Evolutionary conservation across 2,113 vertebrate species (phyloP).

Genomic region (Strix uralensis): DNA sequence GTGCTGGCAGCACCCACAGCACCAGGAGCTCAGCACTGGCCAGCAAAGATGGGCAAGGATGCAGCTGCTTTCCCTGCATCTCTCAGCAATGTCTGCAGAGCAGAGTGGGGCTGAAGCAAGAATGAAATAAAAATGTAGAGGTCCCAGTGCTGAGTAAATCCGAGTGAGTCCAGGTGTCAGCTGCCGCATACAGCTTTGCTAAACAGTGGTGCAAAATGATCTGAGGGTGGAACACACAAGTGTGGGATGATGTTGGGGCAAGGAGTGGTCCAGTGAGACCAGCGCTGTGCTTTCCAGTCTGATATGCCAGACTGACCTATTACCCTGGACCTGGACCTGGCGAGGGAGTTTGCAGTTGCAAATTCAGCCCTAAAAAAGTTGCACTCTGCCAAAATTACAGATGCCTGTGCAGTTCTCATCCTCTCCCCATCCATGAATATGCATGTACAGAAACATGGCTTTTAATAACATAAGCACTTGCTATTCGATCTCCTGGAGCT

Average conservation of each 20-base stretch:
- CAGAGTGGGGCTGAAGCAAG: neutral
- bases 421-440: neutral
- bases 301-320: fast-evolving
- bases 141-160: neutral
- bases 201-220: neutral
- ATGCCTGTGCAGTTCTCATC: neutral
- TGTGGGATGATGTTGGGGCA: neutral
- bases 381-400: neutral
- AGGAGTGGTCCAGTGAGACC: neutral
- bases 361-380: neutral
- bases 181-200: neutral
- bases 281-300: neutral
- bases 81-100: neutral
- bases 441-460: neutral
- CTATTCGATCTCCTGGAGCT: neutral
- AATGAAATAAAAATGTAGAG: neutral
- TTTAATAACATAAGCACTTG: neutral
- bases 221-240: too few relatives aligned
- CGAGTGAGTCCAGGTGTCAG: neutral
- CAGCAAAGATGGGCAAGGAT: neutral
- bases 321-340: neutral
- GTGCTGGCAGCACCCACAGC: neutral
- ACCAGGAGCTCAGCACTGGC: neutral
- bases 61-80: neutral
- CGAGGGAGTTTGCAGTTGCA: neutral